Percentiles rank a stretch among this genome's conserved stretches.
Conservation (phyloP, 2,888 invertebrate species). For the Diarsia rubi region DNA sequence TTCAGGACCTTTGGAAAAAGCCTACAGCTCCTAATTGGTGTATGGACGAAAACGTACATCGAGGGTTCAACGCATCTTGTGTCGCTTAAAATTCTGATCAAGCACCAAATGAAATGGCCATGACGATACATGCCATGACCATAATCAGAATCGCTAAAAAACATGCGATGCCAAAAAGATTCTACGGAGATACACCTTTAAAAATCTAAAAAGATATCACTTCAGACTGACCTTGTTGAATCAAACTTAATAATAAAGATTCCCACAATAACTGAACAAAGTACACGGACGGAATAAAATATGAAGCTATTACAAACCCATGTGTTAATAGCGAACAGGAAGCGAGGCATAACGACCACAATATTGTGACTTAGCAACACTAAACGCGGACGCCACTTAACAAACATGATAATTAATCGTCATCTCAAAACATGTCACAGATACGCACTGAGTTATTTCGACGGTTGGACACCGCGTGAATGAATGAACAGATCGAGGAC, state of each 20-base stretch:
- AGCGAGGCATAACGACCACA: constrained; percentile 51
- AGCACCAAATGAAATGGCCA: constrained; percentile 40
- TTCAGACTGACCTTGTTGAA: constrained; percentile 14
- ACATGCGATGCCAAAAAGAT: constrained; percentile 34
- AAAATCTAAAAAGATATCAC: constrained; percentile 33
- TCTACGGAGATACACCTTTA: neutral
- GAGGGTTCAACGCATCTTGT: constrained; percentile 22
- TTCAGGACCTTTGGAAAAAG: neutral
- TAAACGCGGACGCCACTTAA: constrained; percentile 48
- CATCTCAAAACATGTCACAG: constrained; percentile 64
- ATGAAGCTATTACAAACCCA: constrained; percentile 39
- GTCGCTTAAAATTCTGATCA: constrained; percentile 44
- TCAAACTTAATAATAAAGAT: constrained; percentile 14
- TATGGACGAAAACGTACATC: constrained; percentile 10
- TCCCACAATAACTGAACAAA: constrained; percentile 40
- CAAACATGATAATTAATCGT: constrained; percentile 62
- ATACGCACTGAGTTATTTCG: constrained; percentile 65
- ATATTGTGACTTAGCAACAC: constrained; percentile 46
- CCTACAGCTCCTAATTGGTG: constrained; percentile 20
- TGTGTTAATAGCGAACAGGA: constrained; percentile 57
- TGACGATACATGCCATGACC: constrained; percentile 48
- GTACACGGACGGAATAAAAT: constrained; percentile 34
- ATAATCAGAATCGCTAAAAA: constrained; percentile 44
- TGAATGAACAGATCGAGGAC: constrained; percentile 58
- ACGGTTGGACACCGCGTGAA: constrained; percentile 58